Evolutionary conservation across 1,140 invertebrate species (phyloP).

Genomic region (Harlomillsia oculata): DNA sequence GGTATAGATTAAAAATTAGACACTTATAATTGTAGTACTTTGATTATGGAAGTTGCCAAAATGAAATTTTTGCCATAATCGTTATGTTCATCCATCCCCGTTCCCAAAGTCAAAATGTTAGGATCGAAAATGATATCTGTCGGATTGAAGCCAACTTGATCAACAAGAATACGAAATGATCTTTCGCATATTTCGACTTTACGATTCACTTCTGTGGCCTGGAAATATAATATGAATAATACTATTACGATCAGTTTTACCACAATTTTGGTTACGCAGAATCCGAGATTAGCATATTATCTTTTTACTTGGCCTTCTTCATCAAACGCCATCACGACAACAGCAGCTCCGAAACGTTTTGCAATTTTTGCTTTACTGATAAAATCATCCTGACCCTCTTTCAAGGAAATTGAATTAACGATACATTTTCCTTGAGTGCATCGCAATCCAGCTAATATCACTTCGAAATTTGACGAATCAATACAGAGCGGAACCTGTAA

Average conservation of each 20-base stretch:
- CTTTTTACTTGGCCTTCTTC: conserved; percentile 49
- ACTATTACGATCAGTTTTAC: background rate
- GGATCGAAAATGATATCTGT: conserved; percentile 58
- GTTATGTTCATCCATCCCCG: conserved; percentile 55
- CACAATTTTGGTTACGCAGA: too few relatives aligned
- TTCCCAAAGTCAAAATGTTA: conserved; percentile 55
- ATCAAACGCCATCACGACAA: conserved; percentile 51
- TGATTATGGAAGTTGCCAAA: conserved; percentile 47
- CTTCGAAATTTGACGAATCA: conserved; percentile 52
- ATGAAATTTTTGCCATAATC: conserved; percentile 51
- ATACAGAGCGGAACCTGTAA: conserved; percentile 50
- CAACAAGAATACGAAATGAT: conserved; percentile 46
- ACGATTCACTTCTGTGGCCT: conserved; percentile 46
- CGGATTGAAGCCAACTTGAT: conserved; percentile 49
- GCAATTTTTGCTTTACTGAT: conserved; percentile 42
- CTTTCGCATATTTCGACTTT: conserved; percentile 52
- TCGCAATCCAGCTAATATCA: conserved; percentile 50
- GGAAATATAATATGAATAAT: conserved; percentile 14
- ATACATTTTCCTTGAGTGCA: conserved; percentile 52
- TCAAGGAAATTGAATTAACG: conserved; percentile 51
- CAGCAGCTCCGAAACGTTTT: conserved; percentile 50
- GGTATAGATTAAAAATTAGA: background rate
- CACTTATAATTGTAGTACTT: conserved; percentile 38
- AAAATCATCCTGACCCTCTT: conserved; percentile 52
- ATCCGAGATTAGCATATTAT: conserved; percentile 30